Conservation (phyloP, 1,140 invertebrate genomes). For the Drosophila subobscura region DNA sequence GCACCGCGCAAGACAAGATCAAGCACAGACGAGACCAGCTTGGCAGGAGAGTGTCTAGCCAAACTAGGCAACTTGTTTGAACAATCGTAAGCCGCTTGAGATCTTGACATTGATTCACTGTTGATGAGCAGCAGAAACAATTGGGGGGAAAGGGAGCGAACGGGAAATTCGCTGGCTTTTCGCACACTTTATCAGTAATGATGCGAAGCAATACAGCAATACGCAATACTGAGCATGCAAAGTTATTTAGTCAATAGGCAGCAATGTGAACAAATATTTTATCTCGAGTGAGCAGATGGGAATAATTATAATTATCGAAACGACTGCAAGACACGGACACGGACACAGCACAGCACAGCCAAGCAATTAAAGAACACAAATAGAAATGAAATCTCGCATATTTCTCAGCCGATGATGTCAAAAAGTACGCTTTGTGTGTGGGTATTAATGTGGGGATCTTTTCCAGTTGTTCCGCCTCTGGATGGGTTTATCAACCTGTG, state of each 20-base stretch:
- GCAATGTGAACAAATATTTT: slow-evolving; percentile 9
- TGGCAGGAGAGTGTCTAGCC: slow-evolving; percentile 14
- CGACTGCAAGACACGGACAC: slow-evolving; percentile 27
- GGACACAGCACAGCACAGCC: slow-evolving; percentile 17
- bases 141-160: slow-evolving; percentile 13
- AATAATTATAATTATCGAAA: slow-evolving; percentile 60
- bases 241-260: slow-evolving; percentile 45
- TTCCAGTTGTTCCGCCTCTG: slow-evolving; percentile 20
- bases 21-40: too few relatives aligned
- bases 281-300: slow-evolving; percentile 22
- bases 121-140: slow-evolving; percentile 14
- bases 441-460: slow-evolving; percentile 24
- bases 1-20: slow-evolving; percentile 25
- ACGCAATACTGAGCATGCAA: slow-evolving; percentile 19
- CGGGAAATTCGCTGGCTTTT: slow-evolving; percentile 7
- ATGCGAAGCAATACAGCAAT: slow-evolving; percentile 19
- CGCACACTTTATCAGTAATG: slow-evolving; percentile 3
- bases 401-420: slow-evolving; percentile 62
- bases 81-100: slow-evolving; percentile 9
- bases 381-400: slow-evolving; percentile 17
- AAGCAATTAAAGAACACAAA: slow-evolving; percentile 51
- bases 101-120: slow-evolving; percentile 53
- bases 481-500: slow-evolving; percentile 52
- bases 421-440: slow-evolving; percentile 38
- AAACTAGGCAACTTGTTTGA: slow-evolving; percentile 33